These are phyloP conservation scores for Caenorhabditis latens DNA, from an alignment of 1,140 invertebrate genomes.

Conservation along the genomic window DNA sequence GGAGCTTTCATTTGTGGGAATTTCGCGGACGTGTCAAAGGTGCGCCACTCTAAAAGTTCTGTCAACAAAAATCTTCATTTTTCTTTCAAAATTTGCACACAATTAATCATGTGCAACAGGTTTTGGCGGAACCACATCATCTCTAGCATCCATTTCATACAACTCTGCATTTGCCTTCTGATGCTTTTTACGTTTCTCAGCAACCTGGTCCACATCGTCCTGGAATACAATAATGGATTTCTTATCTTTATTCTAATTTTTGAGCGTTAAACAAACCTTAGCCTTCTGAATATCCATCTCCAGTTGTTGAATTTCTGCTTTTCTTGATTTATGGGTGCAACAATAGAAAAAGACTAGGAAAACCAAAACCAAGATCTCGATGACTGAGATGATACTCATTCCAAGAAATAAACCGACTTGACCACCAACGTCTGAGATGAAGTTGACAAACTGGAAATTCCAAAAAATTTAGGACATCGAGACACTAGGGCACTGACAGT, in stretches of 20 bases:
- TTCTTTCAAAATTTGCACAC: too few relatives aligned
- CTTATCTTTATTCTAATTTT: too few relatives aligned
- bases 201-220: slow-evolving; percentile 33
- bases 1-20: too few relatives aligned
- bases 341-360: slow-evolving; percentile 66
- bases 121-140: slow-evolving; percentile 21
- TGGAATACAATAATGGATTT: background rate
- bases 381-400: slow-evolving; percentile 66
- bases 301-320: slow-evolving; percentile 55
- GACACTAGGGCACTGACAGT: slow-evolving; percentile 40
- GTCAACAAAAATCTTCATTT: too few relatives aligned
- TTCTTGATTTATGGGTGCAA: slow-evolving; percentile 56
- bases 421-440: slow-evolving; percentile 69
- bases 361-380: slow-evolving; percentile 60
- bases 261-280: background rate
- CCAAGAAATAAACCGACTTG: slow-evolving; percentile 70
- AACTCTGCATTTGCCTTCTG: slow-evolving; percentile 32
- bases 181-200: slow-evolving; percentile 6
- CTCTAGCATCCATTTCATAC: background rate
- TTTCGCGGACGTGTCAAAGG: too few relatives aligned
- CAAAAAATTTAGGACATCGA: background rate
- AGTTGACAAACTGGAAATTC: slow-evolving; percentile 65
- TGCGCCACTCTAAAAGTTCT: too few relatives aligned
- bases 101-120: slow-evolving; percentile 14
- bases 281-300: slow-evolving; percentile 58